Evolutionary conservation across 2,888 invertebrate genomes (phyloP), one percentile per base, ranked within the genome.

Genomic region (Ichneumon xanthorius): DNA sequence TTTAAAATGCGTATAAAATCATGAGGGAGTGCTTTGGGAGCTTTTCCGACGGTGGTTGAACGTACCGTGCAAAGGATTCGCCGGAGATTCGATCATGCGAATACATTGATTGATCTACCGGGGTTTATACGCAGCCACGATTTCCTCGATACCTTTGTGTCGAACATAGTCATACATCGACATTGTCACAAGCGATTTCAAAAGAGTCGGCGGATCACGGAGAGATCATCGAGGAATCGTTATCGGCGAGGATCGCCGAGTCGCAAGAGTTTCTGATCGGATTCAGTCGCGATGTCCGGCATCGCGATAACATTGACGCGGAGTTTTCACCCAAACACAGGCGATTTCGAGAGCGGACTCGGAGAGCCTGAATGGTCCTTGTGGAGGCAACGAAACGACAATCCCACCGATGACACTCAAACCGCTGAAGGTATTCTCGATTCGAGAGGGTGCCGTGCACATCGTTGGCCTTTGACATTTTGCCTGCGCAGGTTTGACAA

Each of bases 1-100:
- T 63, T 63, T 33, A 7, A 33, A 16, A 63, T n/a, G 33, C 63
- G 33, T 63, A n/a, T 6, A 16, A 63, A 63, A 63, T 33, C 63
- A 16, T 30, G 6, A 7, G 30, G 16, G 14, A 63, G 3, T n/a
- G 63, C 30, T 33, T 63, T 16, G 11, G n/a, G 33, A 16, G n/a
- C 30, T 33, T 33, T 30, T 33, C 30, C 30, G 5, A 2, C 63
- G 7, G 16, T 33, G 16, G 26, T 63, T 30, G 6, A 16, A 33
- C 30, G 63, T 63, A 1, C 6, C 16, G 30, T 7, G 16, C 30
- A 0, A 30, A 63, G 33, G 16, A 16, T 30, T 33, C 3, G 30
- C 6, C 14, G 5, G 30, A 63, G 30, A 63, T 63, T n/a, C 16
- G 16, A 16, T 33, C 16, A 7, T n/a, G 16, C 33, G n/a, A n/a